phyloP scores from a whole-genome alignment of 2,113 vertebrate genomes.

The Chloropsis hardwickii region DNA sequence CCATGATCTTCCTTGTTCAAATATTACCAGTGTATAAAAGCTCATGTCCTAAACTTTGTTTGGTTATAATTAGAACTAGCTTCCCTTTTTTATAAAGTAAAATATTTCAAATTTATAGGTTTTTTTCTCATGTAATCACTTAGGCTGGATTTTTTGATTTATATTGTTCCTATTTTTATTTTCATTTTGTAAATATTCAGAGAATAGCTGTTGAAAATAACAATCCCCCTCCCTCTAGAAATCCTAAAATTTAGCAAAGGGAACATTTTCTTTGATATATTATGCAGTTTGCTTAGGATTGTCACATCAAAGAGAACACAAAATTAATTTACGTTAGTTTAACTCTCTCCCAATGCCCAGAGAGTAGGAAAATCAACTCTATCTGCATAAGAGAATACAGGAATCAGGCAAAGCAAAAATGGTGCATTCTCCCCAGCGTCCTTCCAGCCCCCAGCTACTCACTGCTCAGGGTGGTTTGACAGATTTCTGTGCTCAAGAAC shows the following conservation, averaged over 20 bases:
- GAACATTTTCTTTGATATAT: not conserved
- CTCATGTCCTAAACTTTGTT: not conserved
- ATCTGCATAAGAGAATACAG: not conserved
- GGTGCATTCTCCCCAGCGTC: not conserved
- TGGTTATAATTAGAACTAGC: not conserved
- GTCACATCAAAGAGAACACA: not conserved
- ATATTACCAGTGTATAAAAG: not conserved
- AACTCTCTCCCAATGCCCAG: not conserved
- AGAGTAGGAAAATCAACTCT: not conserved
- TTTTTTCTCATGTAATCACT: not conserved
- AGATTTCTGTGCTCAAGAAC: not conserved
- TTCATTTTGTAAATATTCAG: not conserved
- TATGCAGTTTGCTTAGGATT: not conserved
- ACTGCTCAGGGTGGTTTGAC: not conserved
- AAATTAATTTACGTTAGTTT: not conserved
- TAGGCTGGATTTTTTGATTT: not conserved
- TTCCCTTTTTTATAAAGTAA: not conserved
- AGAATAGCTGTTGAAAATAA: not conserved
- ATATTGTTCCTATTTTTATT: not conserved
- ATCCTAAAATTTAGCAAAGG: not conserved
- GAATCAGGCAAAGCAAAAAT: rapidly evolving
- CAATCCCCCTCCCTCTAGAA: not conserved
- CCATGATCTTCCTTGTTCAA: not conserved
- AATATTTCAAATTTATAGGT: not conserved
- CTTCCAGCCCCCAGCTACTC: not conserved